Evolutionary conservation across 1,140 invertebrate species (phyloP).

Genomic region (Heliothis virescens): DNA sequence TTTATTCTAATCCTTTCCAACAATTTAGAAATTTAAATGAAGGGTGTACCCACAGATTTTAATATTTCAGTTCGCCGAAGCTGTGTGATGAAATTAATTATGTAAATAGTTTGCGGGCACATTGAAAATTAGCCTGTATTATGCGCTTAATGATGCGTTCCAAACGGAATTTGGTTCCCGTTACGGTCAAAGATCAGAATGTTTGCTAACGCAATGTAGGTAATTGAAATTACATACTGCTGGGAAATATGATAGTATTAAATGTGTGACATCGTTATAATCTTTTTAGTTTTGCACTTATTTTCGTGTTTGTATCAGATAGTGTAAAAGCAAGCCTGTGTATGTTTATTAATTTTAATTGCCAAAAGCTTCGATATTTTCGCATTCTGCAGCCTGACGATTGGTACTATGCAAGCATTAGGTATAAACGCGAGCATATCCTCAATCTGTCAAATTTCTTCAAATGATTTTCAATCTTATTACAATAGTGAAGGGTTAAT

Average conservation of each 20-base stretch:
- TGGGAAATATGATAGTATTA: neutral
- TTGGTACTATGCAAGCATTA: too few species aligned
- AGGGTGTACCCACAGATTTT: slow-evolving; percentile 35
- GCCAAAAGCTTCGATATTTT: too few species aligned
- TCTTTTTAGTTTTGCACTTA: too few species aligned
- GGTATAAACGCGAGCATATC: too few species aligned
- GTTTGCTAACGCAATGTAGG: slow-evolving; percentile 5
- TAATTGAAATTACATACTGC: neutral
- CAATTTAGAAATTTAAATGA: slow-evolving; percentile 46
- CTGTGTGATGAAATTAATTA: slow-evolving; percentile 64
- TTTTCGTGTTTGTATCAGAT: too few species aligned
- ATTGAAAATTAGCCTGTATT: slow-evolving; percentile 67
- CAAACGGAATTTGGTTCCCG: slow-evolving; percentile 31
- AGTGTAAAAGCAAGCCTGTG: too few species aligned
- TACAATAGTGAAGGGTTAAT: too few species aligned
- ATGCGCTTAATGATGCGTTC: slow-evolving; percentile 58
- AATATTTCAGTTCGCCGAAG: slow-evolving; percentile 30
- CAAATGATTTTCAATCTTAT: too few species aligned
- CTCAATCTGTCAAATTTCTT: too few species aligned
- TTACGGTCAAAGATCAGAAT: slow-evolving; percentile 19
- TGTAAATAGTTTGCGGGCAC: slow-evolving; percentile 72
- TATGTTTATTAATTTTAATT: too few species aligned
- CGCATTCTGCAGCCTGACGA: too few species aligned
- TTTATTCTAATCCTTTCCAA: slow-evolving; percentile 16
- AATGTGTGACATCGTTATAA: too few species aligned